These are phyloP conservation scores for Conger conger DNA, from an alignment of 2,113 vertebrate species.

Conservation along the genomic window DNA sequence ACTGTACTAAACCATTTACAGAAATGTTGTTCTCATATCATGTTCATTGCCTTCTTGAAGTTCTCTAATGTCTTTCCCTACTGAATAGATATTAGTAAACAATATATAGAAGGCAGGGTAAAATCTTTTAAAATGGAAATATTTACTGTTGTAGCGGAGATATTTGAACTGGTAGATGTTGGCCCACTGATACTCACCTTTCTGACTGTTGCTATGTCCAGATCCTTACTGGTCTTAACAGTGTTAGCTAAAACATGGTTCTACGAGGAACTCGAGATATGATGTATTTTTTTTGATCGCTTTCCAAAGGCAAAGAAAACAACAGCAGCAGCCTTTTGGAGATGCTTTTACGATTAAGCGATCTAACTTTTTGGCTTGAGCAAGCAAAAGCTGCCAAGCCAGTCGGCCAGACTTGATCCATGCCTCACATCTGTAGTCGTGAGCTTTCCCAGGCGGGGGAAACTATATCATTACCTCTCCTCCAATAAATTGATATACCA, in stretches of 20 bases:
- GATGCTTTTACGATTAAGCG: slow-evolving; percentile 37
- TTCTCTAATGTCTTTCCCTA: not conserved
- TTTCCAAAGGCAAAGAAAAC: slow-evolving; percentile 27
- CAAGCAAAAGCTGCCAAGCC: slow-evolving; percentile 43
- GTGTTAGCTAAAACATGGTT: not conserved
- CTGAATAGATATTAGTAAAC: not conserved
- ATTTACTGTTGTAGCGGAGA: not conserved
- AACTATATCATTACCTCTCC: slow-evolving; percentile 57
- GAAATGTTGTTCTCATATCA: not conserved
- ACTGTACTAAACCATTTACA: not conserved
- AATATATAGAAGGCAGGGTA: slow-evolving; percentile 8
- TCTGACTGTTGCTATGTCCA: slow-evolving; percentile 11
- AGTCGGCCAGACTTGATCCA: slow-evolving; percentile 45
- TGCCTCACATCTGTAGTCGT: slow-evolving; percentile 47
- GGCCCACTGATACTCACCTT: not conserved
- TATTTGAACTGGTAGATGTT: not conserved
- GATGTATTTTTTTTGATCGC: slow-evolving; percentile 19
- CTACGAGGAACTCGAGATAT: not conserved
- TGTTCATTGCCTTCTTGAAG: not conserved
- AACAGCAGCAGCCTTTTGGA: slow-evolving; percentile 43
- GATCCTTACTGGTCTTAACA: not conserved
- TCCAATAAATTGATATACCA: slow-evolving; percentile 65
- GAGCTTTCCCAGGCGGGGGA: slow-evolving; percentile 56
- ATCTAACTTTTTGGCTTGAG: slow-evolving; percentile 47
- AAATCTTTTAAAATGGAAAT: not conserved